These are phyloP conservation scores for Vidua chalybeata DNA, from an alignment of 2,113 vertebrate species.

Conservation along the genomic window DNA sequence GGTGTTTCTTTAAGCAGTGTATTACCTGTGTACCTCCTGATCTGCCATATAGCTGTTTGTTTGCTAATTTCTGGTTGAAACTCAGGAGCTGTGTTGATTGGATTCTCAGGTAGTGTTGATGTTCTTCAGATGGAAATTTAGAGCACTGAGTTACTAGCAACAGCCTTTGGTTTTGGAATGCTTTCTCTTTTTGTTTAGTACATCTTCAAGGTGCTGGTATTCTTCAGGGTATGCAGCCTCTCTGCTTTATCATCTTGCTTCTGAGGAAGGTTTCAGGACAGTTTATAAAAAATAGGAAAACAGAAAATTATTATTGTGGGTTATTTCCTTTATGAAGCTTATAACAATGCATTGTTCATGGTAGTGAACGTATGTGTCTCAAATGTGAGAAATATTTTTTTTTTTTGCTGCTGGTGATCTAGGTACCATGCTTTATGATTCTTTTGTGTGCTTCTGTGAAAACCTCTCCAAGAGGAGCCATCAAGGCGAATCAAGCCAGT, in stretches of 20 bases:
- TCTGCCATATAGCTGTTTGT: background rate
- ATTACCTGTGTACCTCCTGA: background rate
- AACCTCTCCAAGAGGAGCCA: background rate
- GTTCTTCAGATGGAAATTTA: background rate
- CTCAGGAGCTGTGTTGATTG: background rate
- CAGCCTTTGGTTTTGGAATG: background rate
- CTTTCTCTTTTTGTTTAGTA: background rate
- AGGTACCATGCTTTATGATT: background rate
- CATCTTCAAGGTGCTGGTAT: background rate
- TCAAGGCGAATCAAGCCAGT: background rate
- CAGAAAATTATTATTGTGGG: background rate
- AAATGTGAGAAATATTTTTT: background rate
- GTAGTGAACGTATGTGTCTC: background rate
- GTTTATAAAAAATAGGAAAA: background rate
- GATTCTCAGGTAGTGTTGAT: background rate
- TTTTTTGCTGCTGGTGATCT: background rate
- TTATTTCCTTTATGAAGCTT: background rate
- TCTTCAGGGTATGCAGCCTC: background rate
- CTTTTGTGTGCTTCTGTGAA: background rate
- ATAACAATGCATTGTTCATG: background rate
- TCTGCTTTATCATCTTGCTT: background rate
- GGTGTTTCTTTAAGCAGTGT: background rate
- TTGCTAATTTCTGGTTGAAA: background rate
- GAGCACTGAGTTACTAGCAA: background rate
- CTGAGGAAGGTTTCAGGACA: background rate